phyloP scores from a whole-genome alignment of 2,113 vertebrate genomes.

The Melospiza melodia region DNA sequence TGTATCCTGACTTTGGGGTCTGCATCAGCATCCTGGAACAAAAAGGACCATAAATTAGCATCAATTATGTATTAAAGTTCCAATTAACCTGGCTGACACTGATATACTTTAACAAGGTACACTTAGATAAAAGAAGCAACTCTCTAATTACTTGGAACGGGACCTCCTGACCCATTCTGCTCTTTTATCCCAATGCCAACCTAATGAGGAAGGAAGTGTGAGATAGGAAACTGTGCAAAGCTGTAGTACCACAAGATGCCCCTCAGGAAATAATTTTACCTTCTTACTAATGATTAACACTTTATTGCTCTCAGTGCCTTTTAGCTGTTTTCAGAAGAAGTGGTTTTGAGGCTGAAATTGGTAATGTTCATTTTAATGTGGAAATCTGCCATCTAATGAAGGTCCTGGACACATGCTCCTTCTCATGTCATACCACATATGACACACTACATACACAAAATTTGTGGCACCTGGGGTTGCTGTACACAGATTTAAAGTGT shows the following conservation, averaged over 20 bases:
- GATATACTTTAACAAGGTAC: slow-evolving; percentile 86
- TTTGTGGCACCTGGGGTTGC: background rate
- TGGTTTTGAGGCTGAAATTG: slow-evolving; percentile 36
- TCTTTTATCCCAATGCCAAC: slow-evolving; percentile 78
- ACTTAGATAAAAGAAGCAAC: slow-evolving; percentile 83
- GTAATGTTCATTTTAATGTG: slow-evolving; percentile 3
- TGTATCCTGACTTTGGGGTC: slow-evolving; percentile 81
- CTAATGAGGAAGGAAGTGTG: slow-evolving; percentile 77
- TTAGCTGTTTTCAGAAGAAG: slow-evolving; percentile 48
- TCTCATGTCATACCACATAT: background rate
- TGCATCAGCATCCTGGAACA: slow-evolving; percentile 77
- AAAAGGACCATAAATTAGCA: slow-evolving; percentile 86
- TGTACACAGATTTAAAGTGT: background rate
- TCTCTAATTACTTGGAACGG: slow-evolving; percentile 84
- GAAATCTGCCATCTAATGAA: background rate
- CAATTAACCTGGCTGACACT: slow-evolving; percentile 87
- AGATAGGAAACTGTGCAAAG: slow-evolving; percentile 62
- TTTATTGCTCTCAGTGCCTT: slow-evolving; percentile 41
- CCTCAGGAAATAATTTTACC: slow-evolving; percentile 39
- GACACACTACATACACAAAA: background rate
- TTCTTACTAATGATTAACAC: slow-evolving; percentile 60
- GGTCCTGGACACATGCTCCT: background rate
- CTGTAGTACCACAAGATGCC: slow-evolving; percentile 46
- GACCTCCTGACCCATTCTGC: slow-evolving; percentile 82
- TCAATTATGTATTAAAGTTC: slow-evolving; percentile 89